phyloP scores from a whole-genome alignment of 2,113 vertebrate species.

The Jaculus jaculus region DNA sequence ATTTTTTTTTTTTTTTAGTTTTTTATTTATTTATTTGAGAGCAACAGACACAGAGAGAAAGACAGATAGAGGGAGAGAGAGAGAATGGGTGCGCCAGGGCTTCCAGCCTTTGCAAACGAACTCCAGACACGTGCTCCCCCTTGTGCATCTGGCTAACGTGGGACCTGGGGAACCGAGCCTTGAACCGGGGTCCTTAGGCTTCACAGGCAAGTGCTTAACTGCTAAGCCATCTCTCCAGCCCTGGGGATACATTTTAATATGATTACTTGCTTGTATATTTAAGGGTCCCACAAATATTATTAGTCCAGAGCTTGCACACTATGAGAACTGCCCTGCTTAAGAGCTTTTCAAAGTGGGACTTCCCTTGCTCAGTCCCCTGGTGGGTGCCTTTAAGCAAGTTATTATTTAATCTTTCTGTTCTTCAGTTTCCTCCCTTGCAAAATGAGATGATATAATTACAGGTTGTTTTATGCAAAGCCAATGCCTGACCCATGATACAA shows the following conservation, averaged over 20 bases:
- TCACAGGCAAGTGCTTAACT: background rate
- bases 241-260: background rate
- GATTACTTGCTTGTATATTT: background rate
- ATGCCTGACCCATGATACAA: background rate
- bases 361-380: background rate
- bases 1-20: background rate
- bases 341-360: background rate
- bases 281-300: background rate
- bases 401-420: background rate
- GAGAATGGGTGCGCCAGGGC: too few relatives aligned
- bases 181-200: too few relatives aligned
- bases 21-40: too few relatives aligned
- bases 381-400: background rate
- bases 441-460: background rate
- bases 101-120: too few relatives aligned
- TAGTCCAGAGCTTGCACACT: background rate
- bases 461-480: background rate
- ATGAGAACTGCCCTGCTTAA: background rate
- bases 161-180: too few relatives aligned
- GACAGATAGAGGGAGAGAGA: too few relatives aligned
- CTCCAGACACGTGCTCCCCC: too few relatives aligned
- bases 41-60: too few relatives aligned
- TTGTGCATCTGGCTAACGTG: too few relatives aligned
- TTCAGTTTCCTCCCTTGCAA: background rate
- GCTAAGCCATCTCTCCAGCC: too few relatives aligned